A percentile compares a stretch with the other conserved stretches of the same genome.
These are phyloP conservation scores for Chascanopsetta lugubris DNA, from an alignment of 2,113 vertebrate species.

Conservation along the genomic window DNA sequence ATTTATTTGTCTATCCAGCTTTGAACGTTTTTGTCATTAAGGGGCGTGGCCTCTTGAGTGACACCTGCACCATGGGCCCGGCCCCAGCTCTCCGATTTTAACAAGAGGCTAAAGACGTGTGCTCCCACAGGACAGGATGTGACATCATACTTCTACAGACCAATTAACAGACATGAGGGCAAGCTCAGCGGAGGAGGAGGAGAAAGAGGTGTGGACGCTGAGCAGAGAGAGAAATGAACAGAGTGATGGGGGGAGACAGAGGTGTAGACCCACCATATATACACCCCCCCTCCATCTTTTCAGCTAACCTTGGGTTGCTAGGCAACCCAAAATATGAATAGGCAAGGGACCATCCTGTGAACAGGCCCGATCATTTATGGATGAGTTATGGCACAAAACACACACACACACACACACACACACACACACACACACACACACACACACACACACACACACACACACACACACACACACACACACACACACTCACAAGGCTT, in stretches of 20 bases:
- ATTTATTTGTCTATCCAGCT: too few relatives aligned
- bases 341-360: constrained; percentile 63
- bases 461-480: constrained; percentile 32
- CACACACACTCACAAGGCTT: constrained; percentile 34
- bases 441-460: constrained; percentile 34
- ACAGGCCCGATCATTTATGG: constrained; percentile 71
- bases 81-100: too few relatives aligned
- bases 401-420: constrained; percentile 33
- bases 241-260: constrained; percentile 34
- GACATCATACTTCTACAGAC: constrained; percentile 6
- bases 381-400: constrained; percentile 64
- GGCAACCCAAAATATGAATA: constrained; percentile 81
- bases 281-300: constrained; percentile 48
- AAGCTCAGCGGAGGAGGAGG: neutral
- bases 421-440: constrained; percentile 36
- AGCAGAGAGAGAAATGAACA: constrained; percentile 25
- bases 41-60: too few relatives aligned
- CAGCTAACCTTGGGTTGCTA: constrained; percentile 72
- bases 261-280: constrained; percentile 48
- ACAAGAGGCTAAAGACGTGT: constrained; percentile 11
- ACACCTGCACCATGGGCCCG: too few relatives aligned
- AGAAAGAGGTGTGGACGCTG: constrained; percentile 15
- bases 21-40: too few relatives aligned
- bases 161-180: constrained; percentile 15
- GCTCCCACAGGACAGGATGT: constrained; percentile 8